A percentile compares a stretch with the other conserved stretches of the same genome.
These are phyloP conservation scores for Morone chrysops DNA, from an alignment of 2,113 vertebrate genomes.

Conservation along the genomic window DNA sequence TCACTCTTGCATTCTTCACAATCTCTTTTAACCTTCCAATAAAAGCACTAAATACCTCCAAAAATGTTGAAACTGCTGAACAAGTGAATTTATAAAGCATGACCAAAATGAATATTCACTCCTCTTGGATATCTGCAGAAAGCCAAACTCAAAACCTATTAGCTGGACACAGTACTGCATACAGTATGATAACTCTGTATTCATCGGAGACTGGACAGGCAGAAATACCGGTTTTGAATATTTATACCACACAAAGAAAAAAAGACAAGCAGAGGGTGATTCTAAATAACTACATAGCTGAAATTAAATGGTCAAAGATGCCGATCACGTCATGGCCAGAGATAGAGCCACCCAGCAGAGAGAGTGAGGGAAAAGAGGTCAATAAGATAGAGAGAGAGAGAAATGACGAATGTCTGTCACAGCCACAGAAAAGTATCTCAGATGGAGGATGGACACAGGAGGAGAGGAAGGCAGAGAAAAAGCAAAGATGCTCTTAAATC, in stretches of 20 bases:
- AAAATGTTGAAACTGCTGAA: neutral
- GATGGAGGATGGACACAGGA: neutral
- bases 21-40: neutral
- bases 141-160: neutral
- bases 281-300: neutral
- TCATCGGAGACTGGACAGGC: neutral
- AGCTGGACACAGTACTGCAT: neutral
- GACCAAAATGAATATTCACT: conserved; percentile 2
- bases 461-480: neutral
- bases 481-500: neutral
- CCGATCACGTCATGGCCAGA: neutral
- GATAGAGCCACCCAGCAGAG: neutral
- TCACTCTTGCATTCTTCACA: neutral
- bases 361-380: neutral
- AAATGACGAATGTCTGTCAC: neutral
- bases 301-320: neutral
- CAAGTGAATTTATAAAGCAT: neutral
- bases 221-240: neutral
- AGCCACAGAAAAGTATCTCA: neutral
- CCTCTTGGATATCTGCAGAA: neutral
- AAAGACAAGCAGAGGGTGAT: neutral
- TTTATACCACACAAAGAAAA: neutral
- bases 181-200: neutral
- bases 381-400: neutral
- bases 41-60: neutral